These are phyloP conservation scores for Cirrhinus molitorella DNA, from an alignment of 2,797 vertebrate species.

Conservation along the genomic window DNA sequence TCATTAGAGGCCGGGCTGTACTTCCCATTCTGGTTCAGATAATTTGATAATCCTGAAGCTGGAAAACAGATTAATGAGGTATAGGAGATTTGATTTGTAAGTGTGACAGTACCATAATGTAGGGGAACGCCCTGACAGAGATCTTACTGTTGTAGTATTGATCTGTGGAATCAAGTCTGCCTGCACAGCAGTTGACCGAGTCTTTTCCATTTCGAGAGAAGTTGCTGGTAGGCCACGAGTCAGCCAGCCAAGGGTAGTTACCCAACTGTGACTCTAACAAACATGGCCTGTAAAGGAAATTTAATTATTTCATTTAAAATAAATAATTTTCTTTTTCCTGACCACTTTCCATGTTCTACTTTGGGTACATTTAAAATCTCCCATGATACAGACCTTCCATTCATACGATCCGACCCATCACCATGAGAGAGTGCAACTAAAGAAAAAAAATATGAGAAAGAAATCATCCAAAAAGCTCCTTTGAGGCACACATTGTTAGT, in stretches of 20 bases:
- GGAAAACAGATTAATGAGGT: conserved; percentile 46
- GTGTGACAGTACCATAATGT: conserved; percentile 4
- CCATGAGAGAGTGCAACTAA: conserved; percentile 87
- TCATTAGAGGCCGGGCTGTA: conserved; percentile 81
- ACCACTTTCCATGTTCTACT: neutral
- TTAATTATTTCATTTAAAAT: neutral
- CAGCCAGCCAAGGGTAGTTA: conserved; percentile 92
- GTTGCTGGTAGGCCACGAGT: conserved; percentile 87
- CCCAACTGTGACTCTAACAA: conserved; percentile 84
- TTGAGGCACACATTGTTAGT: neutral
- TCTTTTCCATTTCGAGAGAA: conserved; percentile 81
- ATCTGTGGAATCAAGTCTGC: conserved; percentile 84
- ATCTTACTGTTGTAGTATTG: conserved; percentile 93
- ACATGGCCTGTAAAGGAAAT: conserved; percentile 72
- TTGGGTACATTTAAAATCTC: neutral
- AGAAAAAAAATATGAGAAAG: conserved; percentile 58
- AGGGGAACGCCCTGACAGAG: neutral
- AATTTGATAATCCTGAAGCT: conserved; percentile 89
- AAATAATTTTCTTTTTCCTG: neutral
- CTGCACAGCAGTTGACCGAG: conserved; percentile 78
- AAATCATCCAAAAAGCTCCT: neutral
- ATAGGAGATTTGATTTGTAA: conserved; percentile 24
- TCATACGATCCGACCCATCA: conserved; percentile 82
- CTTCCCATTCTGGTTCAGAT: conserved; percentile 86
- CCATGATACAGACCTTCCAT: conserved; percentile 83